phyloP scores from a whole-genome alignment of 2,797 vertebrate species.

The Acomys russatus region DNA sequence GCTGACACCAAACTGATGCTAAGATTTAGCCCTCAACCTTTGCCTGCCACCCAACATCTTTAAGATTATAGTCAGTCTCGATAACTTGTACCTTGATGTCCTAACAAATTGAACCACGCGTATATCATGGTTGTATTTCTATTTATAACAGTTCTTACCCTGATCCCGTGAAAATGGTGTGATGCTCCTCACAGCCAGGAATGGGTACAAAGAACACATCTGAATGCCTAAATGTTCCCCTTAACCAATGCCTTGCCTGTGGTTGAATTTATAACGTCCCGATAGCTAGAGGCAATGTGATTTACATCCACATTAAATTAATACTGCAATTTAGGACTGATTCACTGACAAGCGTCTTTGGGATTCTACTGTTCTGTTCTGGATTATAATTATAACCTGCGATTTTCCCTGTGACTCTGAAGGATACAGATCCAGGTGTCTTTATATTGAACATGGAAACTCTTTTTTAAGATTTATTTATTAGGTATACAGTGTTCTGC shows the following conservation, averaged over 20 bases:
- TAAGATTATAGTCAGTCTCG: conserved; percentile 18
- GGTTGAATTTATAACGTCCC: conserved; percentile 56
- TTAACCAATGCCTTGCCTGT: conserved; percentile 33
- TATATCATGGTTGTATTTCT: conserved; percentile 53
- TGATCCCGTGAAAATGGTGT: conserved; percentile 61
- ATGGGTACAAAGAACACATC: background rate
- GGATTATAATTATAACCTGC: background rate
- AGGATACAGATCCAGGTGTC: conserved; percentile 1
- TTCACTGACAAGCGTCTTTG: conserved; percentile 24
- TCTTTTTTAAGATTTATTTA: too few relatives aligned
- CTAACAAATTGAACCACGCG: conserved; percentile 16
- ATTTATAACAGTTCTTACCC: conserved; percentile 67
- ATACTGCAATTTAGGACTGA: conserved; percentile 23
- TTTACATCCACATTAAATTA: conserved; percentile 56
- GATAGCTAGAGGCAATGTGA: conserved; percentile 30
- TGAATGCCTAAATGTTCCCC: conserved; percentile 19
- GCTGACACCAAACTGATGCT: conserved; percentile 53
- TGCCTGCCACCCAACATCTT: conserved; percentile 1
- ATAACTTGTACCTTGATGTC: conserved; percentile 10
- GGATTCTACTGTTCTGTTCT: conserved; percentile 5
- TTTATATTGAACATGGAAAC: background rate
- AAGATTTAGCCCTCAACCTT: background rate
- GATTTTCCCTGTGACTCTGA: conserved; percentile 11
- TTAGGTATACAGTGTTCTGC: too few relatives aligned
- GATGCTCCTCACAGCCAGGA: conserved; percentile 46